These are phyloP conservation scores for Lathamus discolor DNA, from an alignment of 2,113 vertebrate genomes.

Conservation along the genomic window DNA sequence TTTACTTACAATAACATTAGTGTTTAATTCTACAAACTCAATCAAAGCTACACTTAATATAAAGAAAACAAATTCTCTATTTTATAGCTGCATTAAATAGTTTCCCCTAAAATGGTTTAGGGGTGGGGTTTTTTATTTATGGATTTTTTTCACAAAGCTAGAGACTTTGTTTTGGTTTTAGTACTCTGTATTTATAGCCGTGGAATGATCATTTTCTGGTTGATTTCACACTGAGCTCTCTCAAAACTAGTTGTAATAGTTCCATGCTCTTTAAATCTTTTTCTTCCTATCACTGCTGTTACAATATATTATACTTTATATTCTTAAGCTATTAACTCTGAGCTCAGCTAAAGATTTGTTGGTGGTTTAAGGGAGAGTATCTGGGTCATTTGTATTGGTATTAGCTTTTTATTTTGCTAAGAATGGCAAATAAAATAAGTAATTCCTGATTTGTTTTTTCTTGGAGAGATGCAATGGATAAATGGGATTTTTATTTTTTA, in stretches of 20 bases:
- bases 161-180: conserved; percentile 73
- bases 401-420: background rate
- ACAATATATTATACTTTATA: conserved; percentile 67
- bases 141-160: conserved; percentile 49
- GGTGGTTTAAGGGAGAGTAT: background rate
- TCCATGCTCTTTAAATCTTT: conserved; percentile 71
- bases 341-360: conserved; percentile 68
- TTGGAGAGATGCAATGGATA: background rate
- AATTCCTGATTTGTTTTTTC: background rate
- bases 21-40: conserved; percentile 73
- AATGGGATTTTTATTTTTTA: background rate
- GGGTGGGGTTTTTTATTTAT: conserved; percentile 65
- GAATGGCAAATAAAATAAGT: conserved; percentile 53
- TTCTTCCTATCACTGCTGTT: conserved; percentile 56
- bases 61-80: conserved; percentile 70
- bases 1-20: conserved; percentile 70
- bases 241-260: conserved; percentile 74
- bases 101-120: conserved; percentile 71
- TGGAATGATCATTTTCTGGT: conserved; percentile 77
- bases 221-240: conserved; percentile 75
- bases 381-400: background rate
- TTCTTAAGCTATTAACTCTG: conserved; percentile 73
- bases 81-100: conserved; percentile 78
- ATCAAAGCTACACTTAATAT: conserved; percentile 75
- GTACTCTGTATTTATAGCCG: conserved; percentile 70